Conservation (phyloP, 2,888 invertebrate genomes). For the Stictocephala bisonia region DNA sequence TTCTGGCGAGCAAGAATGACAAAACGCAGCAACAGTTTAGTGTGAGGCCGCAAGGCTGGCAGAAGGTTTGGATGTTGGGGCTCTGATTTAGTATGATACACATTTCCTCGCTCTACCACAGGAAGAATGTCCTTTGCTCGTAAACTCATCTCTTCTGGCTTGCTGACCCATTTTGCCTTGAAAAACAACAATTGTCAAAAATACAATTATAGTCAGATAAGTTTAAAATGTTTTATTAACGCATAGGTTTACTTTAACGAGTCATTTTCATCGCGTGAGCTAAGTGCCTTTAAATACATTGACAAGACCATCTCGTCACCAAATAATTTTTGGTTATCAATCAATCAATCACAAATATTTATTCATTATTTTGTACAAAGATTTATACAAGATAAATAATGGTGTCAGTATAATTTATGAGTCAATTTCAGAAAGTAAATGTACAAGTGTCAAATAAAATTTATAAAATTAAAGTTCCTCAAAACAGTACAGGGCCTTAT, state of each 20-base stretch:
- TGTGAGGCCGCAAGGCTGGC: slow-evolving; percentile 76
- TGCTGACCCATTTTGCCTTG: slow-evolving; percentile 82
- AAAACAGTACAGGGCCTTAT: too few species aligned
- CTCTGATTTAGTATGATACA: slow-evolving; percentile 60
- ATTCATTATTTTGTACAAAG: too few species aligned
- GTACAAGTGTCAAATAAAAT: too few species aligned
- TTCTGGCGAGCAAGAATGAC: slow-evolving; percentile 75
- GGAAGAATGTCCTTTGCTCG: slow-evolving; percentile 85
- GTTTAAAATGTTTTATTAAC: not conserved
- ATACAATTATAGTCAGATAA: not conserved
- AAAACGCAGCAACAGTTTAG: slow-evolving; percentile 80
- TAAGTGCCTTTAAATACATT: too few species aligned
- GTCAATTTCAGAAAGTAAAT: too few species aligned
- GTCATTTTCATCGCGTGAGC: too few species aligned
- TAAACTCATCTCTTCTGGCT: slow-evolving; percentile 79
- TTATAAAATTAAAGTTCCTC: too few species aligned
- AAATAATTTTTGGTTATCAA: too few species aligned
- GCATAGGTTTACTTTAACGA: not conserved
- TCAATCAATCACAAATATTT: too few species aligned
- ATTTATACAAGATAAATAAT: too few species aligned
- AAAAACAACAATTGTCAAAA: not conserved
- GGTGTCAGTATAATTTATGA: too few species aligned
- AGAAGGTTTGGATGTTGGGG: slow-evolving; percentile 79
- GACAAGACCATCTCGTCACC: too few species aligned
- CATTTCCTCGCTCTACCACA: slow-evolving; percentile 79